Base-by-base conservation (phyloP, 1,140 invertebrate species). In the Lasioglossum albipes region DNA sequence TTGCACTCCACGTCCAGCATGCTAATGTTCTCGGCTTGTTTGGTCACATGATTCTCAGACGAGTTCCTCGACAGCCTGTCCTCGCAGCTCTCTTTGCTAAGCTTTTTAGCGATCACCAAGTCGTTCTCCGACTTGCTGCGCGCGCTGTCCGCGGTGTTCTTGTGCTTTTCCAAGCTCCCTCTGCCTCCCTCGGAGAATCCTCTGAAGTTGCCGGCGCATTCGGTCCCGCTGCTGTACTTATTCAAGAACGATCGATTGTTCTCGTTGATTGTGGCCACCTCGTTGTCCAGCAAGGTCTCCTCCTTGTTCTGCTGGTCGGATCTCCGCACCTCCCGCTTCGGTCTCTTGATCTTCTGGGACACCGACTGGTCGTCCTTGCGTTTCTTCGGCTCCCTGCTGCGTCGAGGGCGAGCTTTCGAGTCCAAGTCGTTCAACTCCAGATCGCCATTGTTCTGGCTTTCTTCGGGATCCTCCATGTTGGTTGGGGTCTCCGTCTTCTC, bases 71-170 rank as follows among this genome's bases (percentile, higher is more conserved):
- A 83, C 5, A 88, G 69, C 68, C 78, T 74, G 3, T 67, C 72
- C 22, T 88, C 81, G 16, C 82, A 42, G 9, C 7, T 54, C 0
- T n/a, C 18, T 22, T 80, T 83, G 18, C 36, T 27, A 0, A 36
- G 7, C 6, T 85, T 65, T 0, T 72, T 68, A 1, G 12, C 66
- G 18, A 81, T 87, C 0, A 64, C 83, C 13, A 93, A 74, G 66
- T 93, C 92, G 45, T 93, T 93, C 57, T 93, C 93, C 0, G 93
- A 93, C 68, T 93, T 93, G 68, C 92, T 93, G 7, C 93, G 89
- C 72, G 84, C 87, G 22, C 65, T 89, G 0, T 78, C 65, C 59
- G 74, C 4, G 42, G 45, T 45, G 16, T 49, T 57, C 42, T 88
- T 52, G 2, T 68, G 62, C 27, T 89, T 89, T 0, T 76, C 82